Percentiles rank a stretch among this genome's conserved stretches.
phyloP scores from a whole-genome alignment of 2,797 vertebrate species.

The Lacerta agilis region DNA sequence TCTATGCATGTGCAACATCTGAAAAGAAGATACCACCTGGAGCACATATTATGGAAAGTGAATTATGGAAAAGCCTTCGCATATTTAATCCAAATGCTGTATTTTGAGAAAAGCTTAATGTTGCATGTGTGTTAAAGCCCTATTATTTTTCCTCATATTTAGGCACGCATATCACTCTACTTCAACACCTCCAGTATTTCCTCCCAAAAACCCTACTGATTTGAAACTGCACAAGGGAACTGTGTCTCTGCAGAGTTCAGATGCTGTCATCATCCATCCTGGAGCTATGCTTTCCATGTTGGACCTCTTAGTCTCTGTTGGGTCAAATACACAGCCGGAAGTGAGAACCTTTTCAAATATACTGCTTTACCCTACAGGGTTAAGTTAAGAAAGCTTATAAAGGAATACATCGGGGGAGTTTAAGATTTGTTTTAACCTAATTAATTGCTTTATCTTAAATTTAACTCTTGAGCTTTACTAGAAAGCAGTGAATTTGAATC shows the following conservation, averaged over 20 bases:
- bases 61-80: not conserved
- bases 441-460: not conserved
- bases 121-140: slow-evolving; percentile 21
- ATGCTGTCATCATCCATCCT: slow-evolving; percentile 94
- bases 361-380: not conserved
- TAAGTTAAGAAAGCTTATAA: not conserved
- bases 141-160: slow-evolving; percentile 43
- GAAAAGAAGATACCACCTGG: not conserved
- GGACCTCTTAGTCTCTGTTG: slow-evolving; percentile 93
- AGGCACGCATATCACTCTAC: slow-evolving; percentile 91
- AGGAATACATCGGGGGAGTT: not conserved
- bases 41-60: not conserved
- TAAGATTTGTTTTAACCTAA: not conserved
- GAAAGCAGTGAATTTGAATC: not conserved
- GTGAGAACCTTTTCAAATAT: slow-evolving; percentile 74
- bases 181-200: slow-evolving; percentile 83
- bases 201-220: slow-evolving; percentile 86
- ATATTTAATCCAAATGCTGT: not conserved
- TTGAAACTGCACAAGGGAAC: slow-evolving; percentile 84
- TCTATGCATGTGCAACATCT: not conserved
- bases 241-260: slow-evolving; percentile 78
- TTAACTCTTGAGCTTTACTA: not conserved
- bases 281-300: slow-evolving; percentile 93
- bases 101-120: not conserved
- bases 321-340: slow-evolving; percentile 90